Evolutionary conservation across 1,140 invertebrate species (phyloP), one percentile per base, ranked within the genome.

Genomic region (Brachionus paranguensis): DNA sequence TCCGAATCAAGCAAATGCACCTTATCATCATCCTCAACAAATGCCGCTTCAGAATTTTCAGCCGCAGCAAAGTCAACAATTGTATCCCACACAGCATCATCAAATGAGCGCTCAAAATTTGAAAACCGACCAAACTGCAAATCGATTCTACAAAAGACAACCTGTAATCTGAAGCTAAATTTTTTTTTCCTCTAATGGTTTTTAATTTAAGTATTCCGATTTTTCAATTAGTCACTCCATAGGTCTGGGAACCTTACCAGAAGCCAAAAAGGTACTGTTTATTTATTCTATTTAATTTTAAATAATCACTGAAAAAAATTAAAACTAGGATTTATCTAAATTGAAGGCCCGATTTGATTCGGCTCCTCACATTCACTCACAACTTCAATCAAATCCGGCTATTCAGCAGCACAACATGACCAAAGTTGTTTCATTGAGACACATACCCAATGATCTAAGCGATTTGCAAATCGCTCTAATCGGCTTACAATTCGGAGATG

Each of bases 401-500:
- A 60, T 60, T 24, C 68, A 72, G 33, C 29, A 64, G 24, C 29
- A 43, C 55, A 68, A 60, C 27, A n/a, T 41, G 27, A 81, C 78
- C 7, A 81, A 81, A 64, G 97, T 99, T 84, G 95, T 99, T 87
- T 97, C 99, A 91, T 95, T 99, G 88, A 92, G 97, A 87, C 98
- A 98, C 91, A 96, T 99, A 90, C 96, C 97, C 84, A 94, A 93
- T 88, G 97, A 99, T 89, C 95, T 96, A 86, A 94, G 94, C 81
- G 97, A 99, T 88, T 93, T 94, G 24, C 97, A 99, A 90, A 95
- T 99, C 88, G 95, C 98, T 87, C 94, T 97, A 88, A 91, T 99
- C 86, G 97, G 96, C 78, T 92, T 98, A 87, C 96, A 96, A 41
- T 99, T 99, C 91, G 97, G 97, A 72, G 92, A 95, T 86, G 95